Evolutionary conservation across 2,113 vertebrate genomes (phyloP), one percentile per base, ranked within the genome.

Genomic region (Misgurnus anguillicaudatus): DNA sequence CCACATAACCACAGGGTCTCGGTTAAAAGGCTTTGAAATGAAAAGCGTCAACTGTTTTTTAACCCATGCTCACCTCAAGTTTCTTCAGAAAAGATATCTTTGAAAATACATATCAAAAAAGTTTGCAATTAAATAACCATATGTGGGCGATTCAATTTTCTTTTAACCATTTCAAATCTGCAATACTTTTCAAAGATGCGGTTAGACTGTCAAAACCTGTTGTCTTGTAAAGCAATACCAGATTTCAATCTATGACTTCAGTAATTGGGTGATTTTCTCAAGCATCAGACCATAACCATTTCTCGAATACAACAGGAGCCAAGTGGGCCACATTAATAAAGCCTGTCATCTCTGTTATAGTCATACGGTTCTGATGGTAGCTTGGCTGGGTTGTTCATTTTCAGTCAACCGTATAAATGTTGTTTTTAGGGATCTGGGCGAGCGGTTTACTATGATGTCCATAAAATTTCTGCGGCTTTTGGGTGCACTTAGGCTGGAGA

Each of bases 341-440:
- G 31, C 24, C 38, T 3, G 9, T 55, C 60, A 42, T 65, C 61
- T 58, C 62, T 47, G 10, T 80, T 80, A 64, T 36, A 57, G 39
- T 47, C 68, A 55, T 64, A 55, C 58, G 11, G 62, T 73, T 79
- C 71, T 73, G 47, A 57, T 39, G 70, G 51, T 70, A 8, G 53
- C 76, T 63, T 55, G 68, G 68, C 77, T 31, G 19, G 48, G 19
- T 17, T 53, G 57, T 42, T 39, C 36, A 41, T 5, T 80, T 45
- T 65, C 21, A 79, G 58, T 62, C 69, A 66, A 21, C 39, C n/a
- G 13, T 11, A 42, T 1, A 21, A 42, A 8, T 31, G 19, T 9
- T 13, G 11, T 61, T 61, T 47, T 3, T 2, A 24, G 31, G 9
- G 55, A 14, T 51, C 47, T 21, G 11, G 17, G 62, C 6, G 3